Base-by-base conservation (phyloP, 2,113 vertebrate species). In the Ciconia stormi region DNA sequence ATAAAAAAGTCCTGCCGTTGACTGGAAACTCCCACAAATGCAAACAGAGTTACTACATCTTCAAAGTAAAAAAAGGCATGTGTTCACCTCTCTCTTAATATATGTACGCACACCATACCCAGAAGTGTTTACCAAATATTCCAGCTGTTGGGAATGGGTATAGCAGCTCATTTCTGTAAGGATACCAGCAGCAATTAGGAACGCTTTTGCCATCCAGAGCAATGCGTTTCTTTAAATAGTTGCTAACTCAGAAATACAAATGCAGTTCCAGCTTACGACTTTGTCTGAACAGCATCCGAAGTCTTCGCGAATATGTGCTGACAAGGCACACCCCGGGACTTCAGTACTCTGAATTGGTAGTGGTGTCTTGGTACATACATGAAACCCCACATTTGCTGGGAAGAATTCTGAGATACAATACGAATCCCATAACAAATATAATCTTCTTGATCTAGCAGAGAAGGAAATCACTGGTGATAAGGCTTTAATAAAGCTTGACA, bases 401-500 rank as follows among this genome's bases (percentile, higher is more conserved):
- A 80, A 76, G 87, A 89, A 95, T 85, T 53, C 78, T 32, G 49
- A 91, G 82, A 12, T 26, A 89, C 58, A 90, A 67, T 55, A 74
- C 0, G 29, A 96, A 89, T 53, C 84, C 87, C 82, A 85, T 91
- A 96, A 94, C 91, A 95, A 97, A 94, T 66, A 87, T 18, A 94
- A 96, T 97, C 95, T 95, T 94, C 93, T 97, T 93, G 93, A 94
- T 97, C 93, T 95, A 82, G 91, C 94, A 91, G 81, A 95, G 97
- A 47, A 95, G 95, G 96, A 96, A 95, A 96, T 96, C 94, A 95
- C 89, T 77, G 96, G 90, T 90, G 95, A 96, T 95, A 97, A 97
- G 94, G 87, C 83, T 96, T 96, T 97, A 97, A 96, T 96, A 97
- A 97, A 96, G 91, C 94, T 16, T 94, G 95, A 97, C 96, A 96